A percentile compares a stretch with the other conserved stretches of the same genome.
Evolutionary conservation across 2,888 invertebrate species (phyloP).

Genomic region (Drosophila putrida): DNA sequence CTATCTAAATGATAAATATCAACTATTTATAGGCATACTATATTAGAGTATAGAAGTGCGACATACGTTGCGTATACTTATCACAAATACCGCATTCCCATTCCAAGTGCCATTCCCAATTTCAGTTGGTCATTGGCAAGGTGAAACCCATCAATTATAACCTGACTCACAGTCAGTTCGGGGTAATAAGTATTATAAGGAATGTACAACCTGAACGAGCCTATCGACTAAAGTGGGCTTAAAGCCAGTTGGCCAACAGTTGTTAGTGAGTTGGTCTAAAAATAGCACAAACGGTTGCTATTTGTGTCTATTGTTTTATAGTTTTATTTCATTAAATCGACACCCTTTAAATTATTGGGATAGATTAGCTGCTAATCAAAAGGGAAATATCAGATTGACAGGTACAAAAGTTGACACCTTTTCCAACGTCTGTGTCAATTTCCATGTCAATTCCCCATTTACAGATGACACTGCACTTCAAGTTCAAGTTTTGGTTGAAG

Average conservation of each 20-base stretch:
- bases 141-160: constrained; percentile 45
- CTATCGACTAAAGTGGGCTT: constrained; percentile 5
- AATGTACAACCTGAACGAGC: constrained; percentile 15
- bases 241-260: constrained; percentile 10
- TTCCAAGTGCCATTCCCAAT: neutral
- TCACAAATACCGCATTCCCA: neutral
- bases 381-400: constrained; percentile 31
- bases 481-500: constrained; percentile 23
- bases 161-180: constrained; percentile 7
- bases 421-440: constrained; percentile 54
- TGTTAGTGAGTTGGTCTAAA: constrained; percentile 4
- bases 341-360: too few relatives aligned
- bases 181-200: constrained; percentile 11
- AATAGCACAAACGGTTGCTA: constrained; percentile 22
- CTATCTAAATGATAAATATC: too few relatives aligned
- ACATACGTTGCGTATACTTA: neutral
- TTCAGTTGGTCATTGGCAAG: constrained; percentile 14
- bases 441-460: constrained; percentile 26
- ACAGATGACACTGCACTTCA: constrained; percentile 20
- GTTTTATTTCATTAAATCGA: too few relatives aligned
- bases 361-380: neutral
- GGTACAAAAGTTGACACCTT: constrained; percentile 20
- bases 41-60: neutral
- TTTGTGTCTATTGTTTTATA: too few relatives aligned
- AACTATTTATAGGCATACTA: neutral